Conservation (phyloP, 1,140 invertebrate species). For the Aphelenchoides besseyi region DNA sequence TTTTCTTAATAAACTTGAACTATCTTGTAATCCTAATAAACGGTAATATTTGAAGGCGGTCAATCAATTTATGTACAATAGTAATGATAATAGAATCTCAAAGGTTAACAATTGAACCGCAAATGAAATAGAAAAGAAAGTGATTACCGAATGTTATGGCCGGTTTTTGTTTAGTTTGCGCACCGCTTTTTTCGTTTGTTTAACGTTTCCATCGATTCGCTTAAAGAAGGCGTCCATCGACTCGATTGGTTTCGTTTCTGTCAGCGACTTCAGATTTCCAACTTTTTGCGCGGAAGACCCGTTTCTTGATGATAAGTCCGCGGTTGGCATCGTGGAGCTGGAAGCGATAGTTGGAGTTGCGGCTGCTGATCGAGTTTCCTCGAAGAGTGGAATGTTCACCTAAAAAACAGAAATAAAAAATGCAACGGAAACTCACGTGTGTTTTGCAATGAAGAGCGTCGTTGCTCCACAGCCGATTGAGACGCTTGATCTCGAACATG, state of each 20-base stretch:
- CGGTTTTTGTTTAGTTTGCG: constrained; percentile 24
- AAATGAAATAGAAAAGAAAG: background rate
- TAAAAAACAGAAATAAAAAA: constrained; percentile 7
- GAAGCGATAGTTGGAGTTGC: background rate
- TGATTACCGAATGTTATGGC: background rate
- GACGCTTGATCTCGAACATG: constrained; percentile 42
- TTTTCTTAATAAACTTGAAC: too few species aligned
- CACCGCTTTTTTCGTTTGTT: constrained; percentile 39
- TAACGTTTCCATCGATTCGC: constrained; percentile 35
- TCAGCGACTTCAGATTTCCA: constrained; percentile 16
- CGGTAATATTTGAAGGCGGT: background rate
- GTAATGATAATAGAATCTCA: too few species aligned
- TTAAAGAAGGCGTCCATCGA: constrained; percentile 33
- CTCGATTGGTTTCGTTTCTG: constrained; percentile 13
- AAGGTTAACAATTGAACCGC: too few species aligned
- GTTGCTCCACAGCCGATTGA: constrained; percentile 39
- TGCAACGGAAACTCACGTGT: background rate
- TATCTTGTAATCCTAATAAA: constrained; percentile 2
- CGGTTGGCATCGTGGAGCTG: background rate
- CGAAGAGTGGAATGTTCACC: constrained; percentile 33
- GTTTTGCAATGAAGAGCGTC: constrained; percentile 33
- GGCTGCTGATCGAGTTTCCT: constrained; percentile 14
- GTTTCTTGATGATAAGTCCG: background rate
- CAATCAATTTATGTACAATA: background rate
- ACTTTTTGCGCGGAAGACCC: constrained; percentile 24